Evolutionary conservation across 2,797 vertebrate species (phyloP), one percentile per base, ranked within the genome.

Genomic region (Malacoctenus gilli): DNA sequence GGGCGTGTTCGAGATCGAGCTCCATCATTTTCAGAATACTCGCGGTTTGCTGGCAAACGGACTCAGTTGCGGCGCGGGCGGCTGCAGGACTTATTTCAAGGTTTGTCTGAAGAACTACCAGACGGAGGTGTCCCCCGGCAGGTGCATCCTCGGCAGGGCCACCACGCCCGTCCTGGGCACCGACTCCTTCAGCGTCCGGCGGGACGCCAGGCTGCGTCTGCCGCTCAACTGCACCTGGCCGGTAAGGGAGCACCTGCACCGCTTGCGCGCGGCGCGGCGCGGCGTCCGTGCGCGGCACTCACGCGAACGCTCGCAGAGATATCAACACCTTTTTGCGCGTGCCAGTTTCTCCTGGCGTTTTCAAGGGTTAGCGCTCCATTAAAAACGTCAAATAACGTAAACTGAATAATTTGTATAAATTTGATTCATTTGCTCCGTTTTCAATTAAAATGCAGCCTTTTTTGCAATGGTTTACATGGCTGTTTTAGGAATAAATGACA

Each of bases 161-260:
- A 82, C 88, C 75, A 98, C 97, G 62, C 95, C 96, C n/a, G 91
- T 98, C 15, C 79, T 99, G 84, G 96, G 95, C 62, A 91, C 83
- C 66, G 92, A 95, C 84, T 93, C 94, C 15, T 98, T 98, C 90
- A 92, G 87, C 72, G 77, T 97, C 78, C 81, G 71, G 62, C 90
- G 87, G 14, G 91, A 91, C 73, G 79, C 90, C 76, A 90, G 91
- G 72, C 91, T 98, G 75, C 93, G 94, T 50, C 64, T 99, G 61
- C 95, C 94, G 52, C 95, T 99, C 83, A 95, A 94, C 87, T 97
- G 95, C 89, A 96, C 94, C 81, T 99, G 97, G 96, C 96, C 95
- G 95, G 97, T 99, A 93, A 96, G 84, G 59, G n/a, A 5, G 25
- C 25, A 28, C 25, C 25, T 28, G 25, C 25, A 28, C 25, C 5